Base-by-base conservation (phyloP, 2,113 vertebrate genomes). In the Ageneiosus marmoratus region DNA sequence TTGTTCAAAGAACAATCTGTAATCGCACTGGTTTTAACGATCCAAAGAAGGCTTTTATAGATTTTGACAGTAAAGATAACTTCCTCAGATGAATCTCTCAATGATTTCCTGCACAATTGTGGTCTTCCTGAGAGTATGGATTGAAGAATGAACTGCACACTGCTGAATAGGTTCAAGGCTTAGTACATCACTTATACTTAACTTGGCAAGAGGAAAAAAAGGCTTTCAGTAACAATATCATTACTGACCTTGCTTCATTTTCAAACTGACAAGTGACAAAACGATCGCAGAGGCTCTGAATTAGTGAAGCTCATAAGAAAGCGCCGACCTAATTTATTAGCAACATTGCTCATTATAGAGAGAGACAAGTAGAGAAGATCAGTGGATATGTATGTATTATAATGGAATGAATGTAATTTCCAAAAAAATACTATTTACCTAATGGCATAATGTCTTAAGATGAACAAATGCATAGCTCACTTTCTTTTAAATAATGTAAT, bases 281-380 rank as follows among this genome's bases (percentile, higher is more conserved):
- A 87, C 46, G 83, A 85, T 80, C 85, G 62, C 77, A 80, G 76
- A 27, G 27, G 53, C 15, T 77, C 69, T 50, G 67, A 76, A 79
- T 82, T 79, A 76, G 51, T n/a, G 58, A 72, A n/a, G 32, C 27
- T 58, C 13, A 16, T 73, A 80, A 77, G 46, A 77, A 69, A 77
- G 76, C 80, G 70, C 62, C 74, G 37, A 60, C 16, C 78, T 80
- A 72, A 85, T 80, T 85, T 60, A 79, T 73, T 76, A 63, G 69
- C 32, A 41, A n/a, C 73, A 70, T 78, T 81, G 56, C 77, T 84
- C 74, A 75, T 78, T 78, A 84, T 65, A 46, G 73, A 80, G 73
- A 80, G 32, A 78, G 62, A 58, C 41, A 84, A 51, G 12, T 24
- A 20, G 34, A 53, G 41, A 41, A 46, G 27, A 37, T 56, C 12